Evolutionary conservation across 2,797 vertebrate species (phyloP).

Genomic region (Poeciliopsis paucimaculata): DNA sequence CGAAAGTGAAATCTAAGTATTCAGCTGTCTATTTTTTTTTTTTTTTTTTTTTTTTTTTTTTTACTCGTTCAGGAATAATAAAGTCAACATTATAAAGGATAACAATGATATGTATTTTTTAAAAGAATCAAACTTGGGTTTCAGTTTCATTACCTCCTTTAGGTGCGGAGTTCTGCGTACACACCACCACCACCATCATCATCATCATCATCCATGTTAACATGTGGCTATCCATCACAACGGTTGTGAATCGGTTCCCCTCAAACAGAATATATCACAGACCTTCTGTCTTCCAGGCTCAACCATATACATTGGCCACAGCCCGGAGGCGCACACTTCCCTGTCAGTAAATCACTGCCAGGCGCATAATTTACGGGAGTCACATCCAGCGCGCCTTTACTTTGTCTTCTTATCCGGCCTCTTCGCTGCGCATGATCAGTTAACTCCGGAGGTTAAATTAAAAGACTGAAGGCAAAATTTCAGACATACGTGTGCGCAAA

Average conservation of each 20-base stretch:
- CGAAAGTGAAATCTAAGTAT: not conserved
- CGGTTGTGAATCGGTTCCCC: not conserved
- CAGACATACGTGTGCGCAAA: conserved; percentile 17
- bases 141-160: conserved; percentile 73
- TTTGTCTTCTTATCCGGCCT: conserved; percentile 16
- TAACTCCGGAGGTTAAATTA: conserved; percentile 6
- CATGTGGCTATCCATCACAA: conserved; percentile 64
- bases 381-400: conserved; percentile 15
- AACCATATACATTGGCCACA: conserved; percentile 47
- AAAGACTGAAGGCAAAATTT: conserved; percentile 18
- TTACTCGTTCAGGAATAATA: not conserved
- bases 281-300: conserved; percentile 16
- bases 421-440: conserved; percentile 22
- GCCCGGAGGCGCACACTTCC: conserved; percentile 48
- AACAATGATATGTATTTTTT: not conserved
- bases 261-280: conserved; percentile 9
- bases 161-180: conserved; percentile 63
- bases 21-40: too few relatives aligned
- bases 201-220: conserved; percentile 37
- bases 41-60: not conserved
- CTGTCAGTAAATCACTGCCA: conserved; percentile 31
- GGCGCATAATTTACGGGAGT: conserved; percentile 20
- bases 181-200: conserved; percentile 59
- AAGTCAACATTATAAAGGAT: not conserved
- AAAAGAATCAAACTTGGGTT: not conserved